Base-by-base conservation (phyloP, 2,797 vertebrate genomes). In the Orestias chungarensis region DNA sequence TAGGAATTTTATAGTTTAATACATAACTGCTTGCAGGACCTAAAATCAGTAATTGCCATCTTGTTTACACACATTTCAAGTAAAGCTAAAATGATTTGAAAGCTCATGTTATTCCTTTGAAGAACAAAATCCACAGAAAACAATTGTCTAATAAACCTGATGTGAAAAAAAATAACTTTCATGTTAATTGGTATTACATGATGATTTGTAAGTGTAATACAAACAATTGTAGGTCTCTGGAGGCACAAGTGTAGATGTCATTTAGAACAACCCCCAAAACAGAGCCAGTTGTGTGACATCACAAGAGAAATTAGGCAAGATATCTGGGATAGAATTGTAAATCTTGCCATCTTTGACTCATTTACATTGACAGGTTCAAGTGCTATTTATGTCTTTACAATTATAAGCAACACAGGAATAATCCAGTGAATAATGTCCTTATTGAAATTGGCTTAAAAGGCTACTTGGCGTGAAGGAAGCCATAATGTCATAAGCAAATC, bases 31-130 rank as follows among this genome's bases (percentile, higher is more conserved):
- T 66, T 20, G 29, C 3, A 47, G 14, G 17, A 20, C 1, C 17
- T 29, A 23, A 0, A 23, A 62, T 14, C 38, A 31, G 62, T 68
- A 43, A 66, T 71, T 68, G 12, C 17, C 27, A 20, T 70, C 71
- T 54, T 27, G 47, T 54, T 35, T 35, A 43, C 23, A 74, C 42
- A 47, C 40, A 66, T 50, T 31, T 40, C 47, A 6, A 57, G 33
- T 10, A 59, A 23, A 59, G 55, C 20, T 35, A 29, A 35, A 20
- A 4, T 35, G 3, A 59, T 35, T 5, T 23, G 31, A 59, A 1
- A 59, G 11, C 9, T 29, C 35, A 7, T 59, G 8, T 35, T 59
- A 17, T 59, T 35, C 55, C 14, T 31, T 20, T 18, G 2, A 27
- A 29, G 12, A 18, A 31, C 27, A 29, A 17, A 31, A 35, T 33